Base-by-base conservation (phyloP, 2,797 vertebrate genomes). In the Intellagama lesueurii region DNA sequence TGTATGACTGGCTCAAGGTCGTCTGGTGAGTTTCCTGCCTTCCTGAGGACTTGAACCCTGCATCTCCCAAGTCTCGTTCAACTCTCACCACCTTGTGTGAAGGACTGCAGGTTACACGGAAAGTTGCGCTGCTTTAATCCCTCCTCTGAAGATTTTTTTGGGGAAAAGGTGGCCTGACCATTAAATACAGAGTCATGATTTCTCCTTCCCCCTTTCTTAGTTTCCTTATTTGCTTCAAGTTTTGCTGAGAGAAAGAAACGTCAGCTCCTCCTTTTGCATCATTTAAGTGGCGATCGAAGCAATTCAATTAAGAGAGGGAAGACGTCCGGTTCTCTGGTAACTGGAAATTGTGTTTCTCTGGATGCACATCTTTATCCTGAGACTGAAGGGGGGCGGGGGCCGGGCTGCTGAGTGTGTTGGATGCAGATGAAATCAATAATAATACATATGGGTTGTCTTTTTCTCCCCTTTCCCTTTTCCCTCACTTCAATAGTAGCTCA, bases 371-470 rank as follows among this genome's bases (percentile, higher is more conserved):
- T 92, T 93, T 91, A 70, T 83, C 28, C 7, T 66, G 88, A 64
- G 88, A 91, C 92, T 91, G 91, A 68, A 82, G 85, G 91, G 91
- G 52, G 52, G 52, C 5, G 9, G 52, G 52, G 95, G 60, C 19
- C 75, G 86, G 94, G 87, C 72, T 91, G 22, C 90, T 93, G 93
- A 91, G 16, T 70, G 79, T 78, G 24, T 88, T 92, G 86, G 90
- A 94, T 76, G 90, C 35, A 7, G 83, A 79, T 86, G 77, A 52
- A 80, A 94, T 95, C 93, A 92, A 94, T 95, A 94, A 92, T 93
- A 94, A 30, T 90, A 88, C 94, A 52, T 85, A n/a, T 73, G n/a
- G 52, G 1, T 87, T 87, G 66, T 81, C 47, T 56, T 75, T 69
- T 35, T 30, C 5, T 28, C 47, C 47, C 5, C 28, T 7, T 1